Evolutionary conservation across 1,140 invertebrate genomes (phyloP), one percentile per base, ranked within the genome.

Genomic region (Neoseiulus cucumeris): DNA sequence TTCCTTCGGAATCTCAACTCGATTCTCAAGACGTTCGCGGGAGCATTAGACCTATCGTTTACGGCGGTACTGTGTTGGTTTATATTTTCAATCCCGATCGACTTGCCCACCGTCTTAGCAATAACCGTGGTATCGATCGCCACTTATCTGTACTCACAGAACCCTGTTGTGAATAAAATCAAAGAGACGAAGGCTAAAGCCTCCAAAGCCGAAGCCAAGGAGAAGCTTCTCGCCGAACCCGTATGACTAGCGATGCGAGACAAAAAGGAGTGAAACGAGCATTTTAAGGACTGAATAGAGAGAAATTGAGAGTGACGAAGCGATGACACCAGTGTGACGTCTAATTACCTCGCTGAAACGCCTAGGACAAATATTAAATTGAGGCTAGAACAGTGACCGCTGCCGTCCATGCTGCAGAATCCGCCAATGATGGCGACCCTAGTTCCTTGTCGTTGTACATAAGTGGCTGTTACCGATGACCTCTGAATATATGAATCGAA

Each of bases 11-110:
- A 84, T 68, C 80, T 96, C 65, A 96, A 96, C 76, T 96, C 91
- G 7, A 95, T 96, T 71, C 77, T 96, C 44, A 97, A 97, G 78
- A 93, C 89, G 7, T 96, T 95, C 78, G 91, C 92, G 1, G 90
- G 89, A 78, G 91, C 91, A 33, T 78, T 96, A 68, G 92, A 97
- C 75, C 75, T 96, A 14, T 79, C 93, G 41, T 88, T 95, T 71
- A 94, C 90, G 6, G 91, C 91, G 9, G 76, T 94, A 5, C 79
- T 94, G 0, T 89, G 88, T 72, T 91, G 86, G 80, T 76, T 94
- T 42, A 80, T 96, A 51, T 94, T 97, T 75, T 81, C 80, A 68
- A 93, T 93, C 75, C 80, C 87, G 7, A 86, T 96, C 69, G 83
- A 89, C 73, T 73, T 83, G 20, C 90, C 86, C 71, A 95, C 91